phyloP scores from a whole-genome alignment of 2,888 invertebrate genomes.

The Sinelater perroti region DNA sequence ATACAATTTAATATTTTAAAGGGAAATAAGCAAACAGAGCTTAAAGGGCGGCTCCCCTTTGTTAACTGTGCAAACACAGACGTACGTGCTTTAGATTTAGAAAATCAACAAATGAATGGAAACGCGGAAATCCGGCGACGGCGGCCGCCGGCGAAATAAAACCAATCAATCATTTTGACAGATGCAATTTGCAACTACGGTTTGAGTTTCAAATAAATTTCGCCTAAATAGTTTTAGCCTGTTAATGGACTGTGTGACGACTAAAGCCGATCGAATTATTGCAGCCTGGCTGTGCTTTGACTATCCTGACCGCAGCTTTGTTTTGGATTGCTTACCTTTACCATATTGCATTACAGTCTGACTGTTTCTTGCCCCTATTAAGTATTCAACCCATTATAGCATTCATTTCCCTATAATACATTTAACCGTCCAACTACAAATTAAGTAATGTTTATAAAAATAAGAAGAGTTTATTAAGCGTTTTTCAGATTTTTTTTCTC shows the following conservation, averaged over 20 bases:
- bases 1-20: slow-evolving; percentile 29
- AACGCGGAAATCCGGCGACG: slow-evolving; percentile 11
- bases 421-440: too few species aligned
- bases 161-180: slow-evolving; percentile 43
- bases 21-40: slow-evolving; percentile 32
- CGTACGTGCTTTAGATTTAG: slow-evolving; percentile 31
- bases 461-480: too few species aligned
- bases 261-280: slow-evolving; percentile 12
- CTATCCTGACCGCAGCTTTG: too few species aligned
- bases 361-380: too few species aligned
- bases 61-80: slow-evolving; percentile 31
- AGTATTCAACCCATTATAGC: too few species aligned
- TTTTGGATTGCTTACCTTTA: too few species aligned
- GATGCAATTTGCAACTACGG: slow-evolving; percentile 24
- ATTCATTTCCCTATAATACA: too few species aligned
- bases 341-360: too few species aligned
- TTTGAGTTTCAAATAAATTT: slow-evolving; percentile 29
- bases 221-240: slow-evolving; percentile 20
- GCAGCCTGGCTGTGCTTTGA: neutral
- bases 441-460: too few species aligned
- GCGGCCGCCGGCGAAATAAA: slow-evolving; percentile 26
- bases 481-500: too few species aligned
- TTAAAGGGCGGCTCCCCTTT: slow-evolving; percentile 27
- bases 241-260: slow-evolving; percentile 30
- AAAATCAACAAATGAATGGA: slow-evolving; percentile 42